These are phyloP conservation scores for Cyrtorhinus lividipennis DNA, from an alignment of 1,140 invertebrate species.

Conservation along the genomic window DNA sequence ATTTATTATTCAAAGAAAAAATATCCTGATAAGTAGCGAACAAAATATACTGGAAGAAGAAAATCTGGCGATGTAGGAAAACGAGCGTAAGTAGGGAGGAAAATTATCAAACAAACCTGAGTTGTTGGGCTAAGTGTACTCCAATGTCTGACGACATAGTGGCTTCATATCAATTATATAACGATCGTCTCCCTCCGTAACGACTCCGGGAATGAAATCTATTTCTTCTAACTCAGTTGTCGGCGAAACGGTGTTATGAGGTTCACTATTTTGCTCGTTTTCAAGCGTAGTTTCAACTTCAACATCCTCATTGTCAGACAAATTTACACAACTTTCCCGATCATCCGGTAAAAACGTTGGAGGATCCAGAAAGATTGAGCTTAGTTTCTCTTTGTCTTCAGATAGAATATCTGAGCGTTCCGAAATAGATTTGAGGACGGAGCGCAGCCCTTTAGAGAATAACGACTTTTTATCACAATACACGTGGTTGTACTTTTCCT, in stretches of 20 bases:
- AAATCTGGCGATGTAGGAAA: too few species aligned
- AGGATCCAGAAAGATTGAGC: background rate
- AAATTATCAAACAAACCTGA: too few species aligned
- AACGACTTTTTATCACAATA: background rate
- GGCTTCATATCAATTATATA: background rate
- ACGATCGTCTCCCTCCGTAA: background rate
- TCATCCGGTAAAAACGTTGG: slow-evolving; percentile 2
- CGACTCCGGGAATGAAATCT: background rate
- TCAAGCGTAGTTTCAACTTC: background rate
- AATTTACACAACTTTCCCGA: background rate
- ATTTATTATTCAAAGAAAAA: too few species aligned
- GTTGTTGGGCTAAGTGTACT: too few species aligned
- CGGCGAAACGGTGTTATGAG: background rate
- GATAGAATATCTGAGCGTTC: background rate
- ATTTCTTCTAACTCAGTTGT: background rate
- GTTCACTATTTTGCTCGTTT: background rate
- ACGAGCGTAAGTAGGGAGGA: too few species aligned
- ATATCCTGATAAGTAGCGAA: too few species aligned
- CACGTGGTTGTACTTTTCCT: background rate
- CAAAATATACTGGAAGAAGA: too few species aligned
- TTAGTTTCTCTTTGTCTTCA: background rate
- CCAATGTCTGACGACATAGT: too few species aligned
- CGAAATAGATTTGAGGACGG: background rate
- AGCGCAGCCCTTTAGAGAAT: background rate
- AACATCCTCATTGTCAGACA: background rate